Evolutionary conservation across 2,888 invertebrate species (phyloP), one percentile per base, ranked within the genome.

Genomic region (Amiota mariae): DNA sequence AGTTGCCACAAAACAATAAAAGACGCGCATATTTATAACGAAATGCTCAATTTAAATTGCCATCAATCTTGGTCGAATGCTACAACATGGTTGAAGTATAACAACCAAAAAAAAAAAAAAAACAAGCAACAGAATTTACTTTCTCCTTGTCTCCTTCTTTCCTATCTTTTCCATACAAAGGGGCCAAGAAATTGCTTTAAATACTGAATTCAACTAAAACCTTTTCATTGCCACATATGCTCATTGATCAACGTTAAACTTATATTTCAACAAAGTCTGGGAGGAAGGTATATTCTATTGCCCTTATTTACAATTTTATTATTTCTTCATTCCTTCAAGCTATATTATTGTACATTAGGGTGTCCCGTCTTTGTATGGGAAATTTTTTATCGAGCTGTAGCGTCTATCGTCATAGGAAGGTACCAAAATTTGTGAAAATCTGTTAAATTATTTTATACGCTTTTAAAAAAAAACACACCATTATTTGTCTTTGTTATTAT

Each of bases 41-140:
- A 86, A 85, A 84, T 84, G 82, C 84, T 86, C 83, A 86, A 86
- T 86, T 86, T 86, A 87, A 87, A 86, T 87, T 86, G 87, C 82
- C 85, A 85, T 86, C 86, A 85, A 85, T 86, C 84, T 80, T 85
- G 80, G 81, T 83, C 75, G 79, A 84, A 80, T 80, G 77, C 79
- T 77, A 78, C 70, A 51, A 36, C 36, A 54, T 72, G 18, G 15
- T 66, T 48, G 54, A 72, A 54, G 46, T 36, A 66, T 72, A 64
- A 64, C 71, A 71, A 61, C 51, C 46, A 49, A 74, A 71, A 77
- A 70, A 61, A 57, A 73, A 64, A 67, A 78, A 74, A 77, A 18
- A 67, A n/a, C 20, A 24, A 57, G 15, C 15, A 4, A 59, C 66
- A 24, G 24, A 24, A 24, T 24, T 2, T 2, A 36, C 4, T 54